Conservation (phyloP, 2,888 invertebrate genomes). For the Agrotis puta region DNA sequence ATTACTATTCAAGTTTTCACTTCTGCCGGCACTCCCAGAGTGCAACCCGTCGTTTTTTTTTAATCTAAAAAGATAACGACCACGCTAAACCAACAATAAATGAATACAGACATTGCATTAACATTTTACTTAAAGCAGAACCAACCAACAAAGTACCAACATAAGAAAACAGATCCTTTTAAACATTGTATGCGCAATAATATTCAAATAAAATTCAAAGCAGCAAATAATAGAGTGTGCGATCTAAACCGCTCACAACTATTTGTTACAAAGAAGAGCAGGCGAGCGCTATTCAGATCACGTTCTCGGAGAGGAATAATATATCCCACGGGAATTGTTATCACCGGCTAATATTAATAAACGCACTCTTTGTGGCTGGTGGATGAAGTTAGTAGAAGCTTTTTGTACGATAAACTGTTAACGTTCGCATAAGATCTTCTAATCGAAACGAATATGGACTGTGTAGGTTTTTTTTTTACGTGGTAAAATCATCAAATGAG, state of each 20-base stretch:
- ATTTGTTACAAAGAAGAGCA: constrained; percentile 50
- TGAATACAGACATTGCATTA: no score
- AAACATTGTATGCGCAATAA: constrained; percentile 34
- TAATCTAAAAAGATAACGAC: background rate
- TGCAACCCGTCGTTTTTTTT: no score
- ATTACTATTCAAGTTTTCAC: no score
- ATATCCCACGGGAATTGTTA: constrained; percentile 62
- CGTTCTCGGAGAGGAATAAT: constrained; percentile 63
- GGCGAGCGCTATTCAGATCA: constrained; percentile 68
- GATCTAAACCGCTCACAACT: constrained; percentile 47
- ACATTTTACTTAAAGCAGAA: background rate
- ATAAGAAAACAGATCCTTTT: constrained; percentile 7
- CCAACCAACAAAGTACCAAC: background rate
- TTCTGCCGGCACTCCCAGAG: no score
- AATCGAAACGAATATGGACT: background rate
- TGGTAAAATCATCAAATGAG: no score
- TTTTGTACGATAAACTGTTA: background rate
- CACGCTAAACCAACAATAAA: background rate
- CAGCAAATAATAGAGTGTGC: constrained; percentile 53
- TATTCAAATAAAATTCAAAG: constrained; percentile 59
- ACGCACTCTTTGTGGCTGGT: constrained; percentile 37
- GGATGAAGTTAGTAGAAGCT: background rate
- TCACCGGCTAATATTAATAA: constrained; percentile 57
- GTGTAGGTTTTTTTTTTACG: no score
- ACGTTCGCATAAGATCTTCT: background rate